phyloP scores from a whole-genome alignment of 2,797 vertebrate species.

The Malacoraja senta region DNA sequence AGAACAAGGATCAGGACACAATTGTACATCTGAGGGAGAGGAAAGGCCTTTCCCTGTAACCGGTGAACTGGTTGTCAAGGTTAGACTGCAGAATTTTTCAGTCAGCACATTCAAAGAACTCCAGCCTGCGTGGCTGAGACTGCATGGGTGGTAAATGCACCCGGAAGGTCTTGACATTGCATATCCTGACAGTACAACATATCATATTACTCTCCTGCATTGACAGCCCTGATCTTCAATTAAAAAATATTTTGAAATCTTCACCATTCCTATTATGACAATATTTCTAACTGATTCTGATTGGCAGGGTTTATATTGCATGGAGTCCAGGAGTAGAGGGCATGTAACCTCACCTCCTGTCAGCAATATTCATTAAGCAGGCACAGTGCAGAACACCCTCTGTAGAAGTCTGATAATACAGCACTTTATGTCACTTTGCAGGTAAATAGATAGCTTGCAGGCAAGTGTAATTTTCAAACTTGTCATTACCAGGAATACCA shows the following conservation, averaged over 20 bases:
- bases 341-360: background rate
- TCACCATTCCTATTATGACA: background rate
- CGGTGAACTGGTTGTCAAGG: background rate
- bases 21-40: background rate
- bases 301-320: background rate
- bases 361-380: background rate
- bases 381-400: background rate
- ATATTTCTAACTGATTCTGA: background rate
- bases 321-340: too few relatives aligned
- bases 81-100: constrained; percentile 2
- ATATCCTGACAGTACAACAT: background rate
- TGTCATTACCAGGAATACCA: background rate
- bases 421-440: background rate
- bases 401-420: background rate
- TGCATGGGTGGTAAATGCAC: constrained; percentile 5
- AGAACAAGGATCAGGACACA: background rate
- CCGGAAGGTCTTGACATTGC: background rate
- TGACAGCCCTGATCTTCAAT: constrained; percentile 20
- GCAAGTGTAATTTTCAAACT: background rate
- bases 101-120: background rate
- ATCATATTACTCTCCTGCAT: background rate
- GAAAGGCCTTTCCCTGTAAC: background rate
- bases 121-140: background rate
- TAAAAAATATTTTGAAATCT: constrained; percentile 17
- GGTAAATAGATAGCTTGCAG: background rate